Conservation (phyloP, 2,113 vertebrate species). For the Cyprinodon brontotheroides region DNA sequence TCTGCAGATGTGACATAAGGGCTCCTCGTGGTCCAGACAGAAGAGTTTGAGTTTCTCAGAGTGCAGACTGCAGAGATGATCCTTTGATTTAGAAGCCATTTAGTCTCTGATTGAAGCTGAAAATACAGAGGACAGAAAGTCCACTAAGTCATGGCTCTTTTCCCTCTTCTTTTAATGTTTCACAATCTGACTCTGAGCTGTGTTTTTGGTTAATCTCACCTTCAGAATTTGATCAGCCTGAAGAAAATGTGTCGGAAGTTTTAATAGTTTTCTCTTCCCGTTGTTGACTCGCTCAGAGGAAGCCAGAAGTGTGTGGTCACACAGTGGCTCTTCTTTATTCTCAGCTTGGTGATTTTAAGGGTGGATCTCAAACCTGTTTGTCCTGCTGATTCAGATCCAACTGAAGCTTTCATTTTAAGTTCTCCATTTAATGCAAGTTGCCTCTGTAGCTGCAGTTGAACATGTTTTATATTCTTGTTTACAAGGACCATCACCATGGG, state of each 20-base stretch:
- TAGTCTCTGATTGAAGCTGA: background rate
- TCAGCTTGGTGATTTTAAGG: background rate
- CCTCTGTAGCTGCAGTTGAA: background rate
- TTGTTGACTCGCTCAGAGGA: background rate
- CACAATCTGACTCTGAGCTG: background rate
- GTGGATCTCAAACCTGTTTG: background rate
- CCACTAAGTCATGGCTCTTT: background rate
- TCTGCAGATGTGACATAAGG: slow-evolving; percentile 7
- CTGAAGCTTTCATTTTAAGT: background rate
- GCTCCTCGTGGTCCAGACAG: slow-evolving; percentile 14
- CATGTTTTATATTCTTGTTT: background rate
- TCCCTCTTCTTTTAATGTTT: too few species aligned
- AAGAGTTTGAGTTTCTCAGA: slow-evolving; percentile 3
- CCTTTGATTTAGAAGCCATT: background rate
- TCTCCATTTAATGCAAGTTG: background rate
- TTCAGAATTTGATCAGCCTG: background rate
- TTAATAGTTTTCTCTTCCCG: background rate
- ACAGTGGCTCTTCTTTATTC: background rate
- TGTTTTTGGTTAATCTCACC: background rate
- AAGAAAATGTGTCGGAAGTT: background rate
- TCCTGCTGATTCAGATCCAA: background rate
- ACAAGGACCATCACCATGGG: background rate
- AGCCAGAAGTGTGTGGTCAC: background rate
- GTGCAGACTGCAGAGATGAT: background rate
- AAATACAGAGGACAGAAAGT: background rate